Base-by-base conservation (phyloP, 2,113 vertebrate species). In the Chamaetylas fuelleborni region DNA sequence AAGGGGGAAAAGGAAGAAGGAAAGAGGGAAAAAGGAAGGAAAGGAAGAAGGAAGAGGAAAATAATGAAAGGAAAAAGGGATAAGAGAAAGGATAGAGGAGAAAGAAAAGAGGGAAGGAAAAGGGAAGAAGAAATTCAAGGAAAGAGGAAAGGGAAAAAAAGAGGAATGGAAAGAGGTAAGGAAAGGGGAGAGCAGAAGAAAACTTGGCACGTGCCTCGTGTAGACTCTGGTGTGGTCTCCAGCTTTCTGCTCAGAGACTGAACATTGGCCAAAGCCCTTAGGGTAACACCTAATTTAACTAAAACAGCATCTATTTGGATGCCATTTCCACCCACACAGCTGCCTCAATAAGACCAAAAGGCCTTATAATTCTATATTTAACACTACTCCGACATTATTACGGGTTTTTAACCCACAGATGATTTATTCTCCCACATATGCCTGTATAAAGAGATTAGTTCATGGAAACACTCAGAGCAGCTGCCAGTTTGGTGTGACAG, bases 121-220 rank as follows among this genome's bases (percentile, higher is more conserved):
- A 56, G 9, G 51, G 8, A 71, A 61, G 25, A 70, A 24, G 5
- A 71, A 61, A 43, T 31, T 43, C 31, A 20, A 38, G 26, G 22
- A 57, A 47, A 67, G 9, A 29, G 14, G 38, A 24, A 65, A 11
- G 38, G 6, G n/a, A 5, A 3, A 20, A 29, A 48, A 19, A 34
- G 23, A 56, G 22, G 19, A 56, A 85, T 24, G 15, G 19, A 65
- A 74, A 57, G 50, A 86, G 5, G 42, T 25, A 43, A 29, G 45
- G 43, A 58, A 67, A 77, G n/a, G 54, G 25, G 12, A 45, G 16
- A 81, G 53, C 7, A 67, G 56, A 70, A 47, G 47, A 54, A 74
- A 60, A 65, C 16, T 6, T 13, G n/a, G 77, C 5, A 0, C 6
- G 1, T n/a, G 10, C 4, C 42, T 10, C 3, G 0, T 3, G 5